phyloP scores from a whole-genome alignment of 2,888 invertebrate genomes.

The Aricia artaxerxes region DNA sequence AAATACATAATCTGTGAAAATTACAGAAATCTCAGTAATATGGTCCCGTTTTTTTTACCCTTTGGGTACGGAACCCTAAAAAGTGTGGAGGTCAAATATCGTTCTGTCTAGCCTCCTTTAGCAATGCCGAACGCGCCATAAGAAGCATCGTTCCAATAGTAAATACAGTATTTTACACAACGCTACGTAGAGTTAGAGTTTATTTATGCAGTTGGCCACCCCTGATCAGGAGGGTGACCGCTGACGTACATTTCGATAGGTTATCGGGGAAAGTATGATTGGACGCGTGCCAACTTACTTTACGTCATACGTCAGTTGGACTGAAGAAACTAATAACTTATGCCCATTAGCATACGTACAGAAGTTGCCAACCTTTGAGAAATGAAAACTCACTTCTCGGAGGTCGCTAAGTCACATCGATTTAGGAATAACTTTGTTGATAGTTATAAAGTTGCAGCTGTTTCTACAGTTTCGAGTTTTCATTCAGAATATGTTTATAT shows the following conservation, averaged over 20 bases:
- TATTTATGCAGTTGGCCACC: neutral
- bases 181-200: neutral
- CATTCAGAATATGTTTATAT: neutral
- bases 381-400: slow-evolving; percentile 8
- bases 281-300: slow-evolving; percentile 11
- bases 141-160: no score
- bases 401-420: slow-evolving; percentile 13
- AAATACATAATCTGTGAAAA: no score
- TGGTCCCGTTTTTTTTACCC: no score
- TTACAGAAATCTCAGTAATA: no score
- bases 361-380: slow-evolving; percentile 8
- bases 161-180: neutral
- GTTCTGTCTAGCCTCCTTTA: no score
- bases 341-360: slow-evolving; percentile 4
- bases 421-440: neutral
- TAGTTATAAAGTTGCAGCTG: slow-evolving; percentile 2
- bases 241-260: neutral
- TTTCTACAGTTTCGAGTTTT: neutral
- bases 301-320: slow-evolving; percentile 19
- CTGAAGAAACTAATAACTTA: slow-evolving; percentile 5
- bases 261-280: slow-evolving; percentile 12
- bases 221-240: neutral
- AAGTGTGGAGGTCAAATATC: no score
- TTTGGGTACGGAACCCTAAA: no score
- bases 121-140: no score